Conservation (phyloP, 2,888 invertebrate species). For the Galerucella calmariensis region DNA sequence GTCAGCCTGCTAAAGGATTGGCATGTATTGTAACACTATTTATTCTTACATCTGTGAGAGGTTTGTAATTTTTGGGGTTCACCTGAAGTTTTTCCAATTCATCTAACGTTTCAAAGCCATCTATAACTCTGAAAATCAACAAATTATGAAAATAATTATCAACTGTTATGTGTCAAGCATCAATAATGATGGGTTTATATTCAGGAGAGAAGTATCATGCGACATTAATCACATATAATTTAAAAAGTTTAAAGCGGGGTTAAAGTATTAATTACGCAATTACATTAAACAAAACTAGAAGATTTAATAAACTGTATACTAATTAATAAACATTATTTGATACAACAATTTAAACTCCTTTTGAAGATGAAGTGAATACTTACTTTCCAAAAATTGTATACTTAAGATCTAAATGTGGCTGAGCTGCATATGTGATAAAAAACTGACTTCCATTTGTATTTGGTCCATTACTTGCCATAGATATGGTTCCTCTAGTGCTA, state of each 20-base stretch:
- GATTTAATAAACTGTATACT: no score
- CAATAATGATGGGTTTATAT: no score
- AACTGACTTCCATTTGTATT: conserved; percentile 99
- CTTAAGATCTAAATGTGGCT: conserved; percentile 95
- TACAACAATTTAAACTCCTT: no score
- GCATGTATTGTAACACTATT: conserved; percentile 95
- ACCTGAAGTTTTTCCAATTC: conserved; percentile 95
- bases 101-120: conserved; percentile 95
- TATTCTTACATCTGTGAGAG: conserved; percentile 87
- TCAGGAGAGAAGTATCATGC: no score
- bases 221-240: no score
- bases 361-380: conserved; percentile 47
- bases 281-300: no score
- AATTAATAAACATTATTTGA: no score
- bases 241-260: no score
- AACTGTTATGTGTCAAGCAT: neutral
- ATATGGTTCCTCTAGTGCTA: conserved; percentile 72
- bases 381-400: conserved; percentile 98
- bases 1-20: conserved; percentile 90
- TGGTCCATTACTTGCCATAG: conserved; percentile 99
- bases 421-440: conserved; percentile 94
- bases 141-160: conserved; percentile 13
- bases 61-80: conserved; percentile 92
- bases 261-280: no score
- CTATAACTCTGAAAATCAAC: conserved; percentile 83